These are phyloP conservation scores for Nothocercus nigrocapillus DNA, from an alignment of 2,113 vertebrate genomes.

Conservation along the genomic window DNA sequence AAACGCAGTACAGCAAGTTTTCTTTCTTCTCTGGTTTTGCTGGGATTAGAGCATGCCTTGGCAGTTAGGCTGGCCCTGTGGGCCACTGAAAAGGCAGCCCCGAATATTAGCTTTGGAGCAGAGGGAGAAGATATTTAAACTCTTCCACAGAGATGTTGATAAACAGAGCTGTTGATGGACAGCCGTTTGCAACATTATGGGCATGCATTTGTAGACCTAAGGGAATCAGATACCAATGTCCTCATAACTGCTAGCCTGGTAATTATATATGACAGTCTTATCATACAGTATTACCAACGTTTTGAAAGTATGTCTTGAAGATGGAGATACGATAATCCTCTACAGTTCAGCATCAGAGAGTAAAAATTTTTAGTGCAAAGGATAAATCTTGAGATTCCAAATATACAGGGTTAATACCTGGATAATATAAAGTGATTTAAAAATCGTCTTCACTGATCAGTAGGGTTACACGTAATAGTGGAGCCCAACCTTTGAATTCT, in stretches of 20 bases:
- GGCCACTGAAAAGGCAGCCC: constrained; percentile 19
- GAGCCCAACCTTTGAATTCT: neutral
- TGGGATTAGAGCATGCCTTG: neutral
- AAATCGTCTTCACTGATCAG: constrained; percentile 8
- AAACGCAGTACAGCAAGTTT: neutral
- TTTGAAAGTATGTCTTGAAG: constrained; percentile 40
- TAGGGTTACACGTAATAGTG: constrained; percentile 11
- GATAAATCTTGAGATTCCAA: constrained; percentile 31
- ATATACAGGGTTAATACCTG: neutral
- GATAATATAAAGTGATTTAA: neutral
- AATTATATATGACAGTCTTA: constrained; percentile 67
- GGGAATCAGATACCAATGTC: constrained; percentile 44
- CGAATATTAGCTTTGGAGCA: neutral
- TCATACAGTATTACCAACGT: constrained; percentile 45
- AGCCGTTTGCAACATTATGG: constrained; percentile 36
- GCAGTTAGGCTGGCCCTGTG: neutral
- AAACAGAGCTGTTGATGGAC: constrained; percentile 52
- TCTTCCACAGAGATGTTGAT: constrained; percentile 4
- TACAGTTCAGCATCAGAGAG: neutral
- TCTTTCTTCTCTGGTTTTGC: neutral
- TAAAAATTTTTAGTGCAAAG: neutral
- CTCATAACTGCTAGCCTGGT: constrained; percentile 30
- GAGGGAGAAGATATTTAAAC: constrained; percentile 10
- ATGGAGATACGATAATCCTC: neutral
- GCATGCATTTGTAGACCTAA: constrained; percentile 50